Base-by-base conservation (phyloP, 2,113 vertebrate species). In the Chinchilla lanigera region DNA sequence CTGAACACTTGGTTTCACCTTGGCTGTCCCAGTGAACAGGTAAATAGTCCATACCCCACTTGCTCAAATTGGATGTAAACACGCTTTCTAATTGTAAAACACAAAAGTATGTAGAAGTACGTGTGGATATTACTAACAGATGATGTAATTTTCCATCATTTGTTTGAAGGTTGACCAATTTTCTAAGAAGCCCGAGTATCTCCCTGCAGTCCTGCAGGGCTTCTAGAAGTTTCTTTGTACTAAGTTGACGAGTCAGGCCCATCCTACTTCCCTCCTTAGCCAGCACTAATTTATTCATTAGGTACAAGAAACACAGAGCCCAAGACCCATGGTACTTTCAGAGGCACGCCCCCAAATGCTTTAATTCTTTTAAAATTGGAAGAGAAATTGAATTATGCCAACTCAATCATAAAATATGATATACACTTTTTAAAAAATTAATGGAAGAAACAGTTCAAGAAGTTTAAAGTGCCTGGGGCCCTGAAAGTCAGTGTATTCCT, bases 181-280 rank as follows among this genome's bases (percentile, higher is more conserved):
- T 92, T 77, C 54, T 65, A 81, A 38, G 35, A 81, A 58, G 33
- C 38, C 35, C n/a, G 58, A 73, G 44, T 77, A 71, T 63, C 44
- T 90, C n/a, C 60, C n/a, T 56, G 38, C 24, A 54, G 50, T 41
- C 5, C 2, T 61, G 20, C 0, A 75, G 20, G 54, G 2, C 58
- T 83, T 97, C 52, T 91, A 84, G 88, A 84, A 94, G 77, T 84
- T 47, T 71, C 60, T 41, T 63, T 88, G 38, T 84, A 71, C 52
- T 67, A 80, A 60, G 14, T 56, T 50, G 73, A 81, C 35, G 63
- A 38, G 13, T 65, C 63, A 90, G 47, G 56, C 5, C 52, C n/a
- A 69, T 33, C 22, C 54, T 85, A 4, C 6, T 92, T 33, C 14
- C 54, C 81, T 73, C 61, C 87, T 69, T 60, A 63, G 7, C 38